Evolutionary conservation across 2,797 vertebrate species (phyloP).

Genomic region (Lepus townsendii): DNA sequence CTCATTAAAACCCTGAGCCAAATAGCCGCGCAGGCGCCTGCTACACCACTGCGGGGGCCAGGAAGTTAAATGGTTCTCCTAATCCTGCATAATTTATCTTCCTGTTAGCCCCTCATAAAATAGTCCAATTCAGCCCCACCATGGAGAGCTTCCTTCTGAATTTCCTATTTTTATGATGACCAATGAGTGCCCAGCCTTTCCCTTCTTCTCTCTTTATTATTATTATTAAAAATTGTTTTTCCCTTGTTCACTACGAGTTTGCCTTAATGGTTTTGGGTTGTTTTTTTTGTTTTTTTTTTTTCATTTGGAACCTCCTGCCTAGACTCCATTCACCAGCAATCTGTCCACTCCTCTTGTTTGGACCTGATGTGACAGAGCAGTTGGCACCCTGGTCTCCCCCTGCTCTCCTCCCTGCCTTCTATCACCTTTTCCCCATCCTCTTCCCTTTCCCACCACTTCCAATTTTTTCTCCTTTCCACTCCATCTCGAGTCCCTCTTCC

Average conservation of each 20-base stretch:
- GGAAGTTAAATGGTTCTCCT: slow-evolving; percentile 80
- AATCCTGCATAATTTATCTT: slow-evolving; percentile 81
- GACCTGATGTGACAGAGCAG: slow-evolving; percentile 70
- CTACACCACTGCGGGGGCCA: slow-evolving; percentile 70
- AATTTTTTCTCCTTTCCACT: slow-evolving; percentile 34
- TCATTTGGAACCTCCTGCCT: slow-evolving; percentile 73
- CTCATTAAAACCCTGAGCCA: slow-evolving; percentile 78
- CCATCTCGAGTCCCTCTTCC: slow-evolving; percentile 37
- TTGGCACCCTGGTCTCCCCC: slow-evolving; percentile 33
- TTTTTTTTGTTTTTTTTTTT: slow-evolving; percentile 53
- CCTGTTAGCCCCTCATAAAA: slow-evolving; percentile 78
- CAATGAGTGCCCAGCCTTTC: slow-evolving; percentile 40
- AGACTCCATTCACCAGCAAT: slow-evolving; percentile 74
- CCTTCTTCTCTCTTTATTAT: slow-evolving; percentile 65
- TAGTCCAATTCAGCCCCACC: slow-evolving; percentile 65
- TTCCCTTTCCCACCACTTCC: slow-evolving; percentile 50
- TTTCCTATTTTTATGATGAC: slow-evolving; percentile 67
- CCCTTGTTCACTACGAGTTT: slow-evolving; percentile 59
- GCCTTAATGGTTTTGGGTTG: slow-evolving; percentile 23
- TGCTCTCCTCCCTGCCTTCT: slow-evolving; percentile 52
- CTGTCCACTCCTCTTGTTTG: slow-evolving; percentile 80
- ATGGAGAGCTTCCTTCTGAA: slow-evolving; percentile 47
- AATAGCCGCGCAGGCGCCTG: slow-evolving; percentile 63
- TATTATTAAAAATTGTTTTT: slow-evolving; percentile 77
- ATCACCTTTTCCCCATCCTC: slow-evolving; percentile 37